phyloP scores from a whole-genome alignment of 2,888 invertebrate genomes.

The Caenorhabditis drosophilae region DNA sequence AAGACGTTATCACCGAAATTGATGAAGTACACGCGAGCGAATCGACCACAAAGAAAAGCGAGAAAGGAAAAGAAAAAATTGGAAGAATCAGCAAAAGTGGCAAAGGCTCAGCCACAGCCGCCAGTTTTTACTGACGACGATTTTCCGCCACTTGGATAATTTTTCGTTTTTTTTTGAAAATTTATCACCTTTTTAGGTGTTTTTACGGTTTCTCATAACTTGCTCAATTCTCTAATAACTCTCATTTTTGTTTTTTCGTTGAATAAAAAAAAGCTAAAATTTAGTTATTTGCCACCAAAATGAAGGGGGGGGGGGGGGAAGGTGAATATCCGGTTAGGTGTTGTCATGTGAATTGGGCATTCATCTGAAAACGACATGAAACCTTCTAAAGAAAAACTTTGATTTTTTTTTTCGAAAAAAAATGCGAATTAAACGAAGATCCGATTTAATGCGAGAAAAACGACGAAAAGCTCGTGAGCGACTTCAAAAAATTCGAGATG shows the following conservation, averaged over 20 bases:
- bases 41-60: slow-evolving; percentile 17
- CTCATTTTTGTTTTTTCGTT: too few species aligned
- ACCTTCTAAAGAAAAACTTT: neutral
- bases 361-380: too few species aligned
- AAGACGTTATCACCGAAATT: neutral
- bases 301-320: too few species aligned
- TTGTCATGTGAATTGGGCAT: too few species aligned
- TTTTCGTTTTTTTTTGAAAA: neutral
- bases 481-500: slow-evolving; percentile 24
- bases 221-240: too few species aligned
- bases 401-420: neutral
- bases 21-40: slow-evolving; percentile 15
- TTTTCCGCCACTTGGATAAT: slow-evolving; percentile 29
- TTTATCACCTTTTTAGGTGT: neutral
- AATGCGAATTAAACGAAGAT: slow-evolving; percentile 20
- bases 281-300: too few species aligned
- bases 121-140: slow-evolving; percentile 28
- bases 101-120: slow-evolving; percentile 1
- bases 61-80: slow-evolving; percentile 13
- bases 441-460: slow-evolving; percentile 25
- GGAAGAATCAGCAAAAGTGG: neutral
- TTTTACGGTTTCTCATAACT: neutral
- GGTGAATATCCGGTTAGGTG: too few species aligned
- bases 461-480: slow-evolving; percentile 17
- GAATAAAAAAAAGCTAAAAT: too few species aligned